These are phyloP conservation scores for Cyclina sinensis DNA, from an alignment of 1,140 invertebrate genomes.

Conservation along the genomic window DNA sequence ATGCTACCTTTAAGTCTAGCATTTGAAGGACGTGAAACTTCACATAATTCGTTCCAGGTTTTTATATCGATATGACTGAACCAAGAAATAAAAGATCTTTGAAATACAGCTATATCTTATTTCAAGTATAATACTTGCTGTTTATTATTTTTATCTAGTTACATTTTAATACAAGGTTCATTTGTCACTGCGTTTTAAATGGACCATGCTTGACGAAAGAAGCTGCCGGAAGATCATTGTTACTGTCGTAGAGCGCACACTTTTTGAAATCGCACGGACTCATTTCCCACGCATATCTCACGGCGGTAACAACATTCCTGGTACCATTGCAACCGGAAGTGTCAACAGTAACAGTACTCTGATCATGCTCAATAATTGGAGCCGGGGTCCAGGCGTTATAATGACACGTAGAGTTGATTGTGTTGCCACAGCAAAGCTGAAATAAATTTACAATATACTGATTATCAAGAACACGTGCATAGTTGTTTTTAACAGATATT, in stretches of 20 bases:
- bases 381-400: slow-evolving; percentile 1
- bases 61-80: too few relatives aligned
- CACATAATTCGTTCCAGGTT: too few relatives aligned
- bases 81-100: too few relatives aligned
- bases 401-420: not conserved
- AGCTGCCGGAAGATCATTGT: slow-evolving; percentile 75
- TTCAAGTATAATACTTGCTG: too few relatives aligned
- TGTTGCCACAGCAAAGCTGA: not conserved
- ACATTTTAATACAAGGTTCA: too few relatives aligned
- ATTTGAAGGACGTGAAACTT: too few relatives aligned
- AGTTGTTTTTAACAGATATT: too few relatives aligned
- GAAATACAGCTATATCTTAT: too few relatives aligned
- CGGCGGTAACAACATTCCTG: slow-evolving; percentile 43
- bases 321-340: slow-evolving; percentile 52
- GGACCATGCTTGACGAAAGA: slow-evolving; percentile 67
- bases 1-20: too few relatives aligned
- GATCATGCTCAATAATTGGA: slow-evolving; percentile 61
- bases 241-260: slow-evolving; percentile 79
- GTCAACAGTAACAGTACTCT: slow-evolving; percentile 69
- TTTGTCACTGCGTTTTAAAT: not conserved
- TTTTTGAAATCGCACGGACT: slow-evolving; percentile 78
- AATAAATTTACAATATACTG: too few relatives aligned
- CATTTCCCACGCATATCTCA: slow-evolving; percentile 80
- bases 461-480: too few relatives aligned
- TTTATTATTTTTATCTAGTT: too few relatives aligned